These are phyloP conservation scores for Trogon surrucura DNA, from an alignment of 2,113 vertebrate genomes.

Conservation along the genomic window DNA sequence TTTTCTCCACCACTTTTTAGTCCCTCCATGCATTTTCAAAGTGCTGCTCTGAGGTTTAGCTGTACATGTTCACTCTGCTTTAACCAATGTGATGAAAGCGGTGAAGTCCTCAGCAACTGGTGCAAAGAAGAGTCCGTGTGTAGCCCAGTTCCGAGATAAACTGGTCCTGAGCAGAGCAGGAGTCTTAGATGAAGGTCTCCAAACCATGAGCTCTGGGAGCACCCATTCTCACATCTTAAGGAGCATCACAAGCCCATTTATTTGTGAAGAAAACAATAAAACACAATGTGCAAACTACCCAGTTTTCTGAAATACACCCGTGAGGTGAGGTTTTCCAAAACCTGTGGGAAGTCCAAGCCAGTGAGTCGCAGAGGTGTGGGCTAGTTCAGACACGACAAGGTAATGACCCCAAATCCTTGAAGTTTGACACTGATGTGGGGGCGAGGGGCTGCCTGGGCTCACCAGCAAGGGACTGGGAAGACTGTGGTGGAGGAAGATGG, in stretches of 20 bases:
- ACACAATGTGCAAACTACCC: neutral
- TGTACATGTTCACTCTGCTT: no score
- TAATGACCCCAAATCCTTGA: neutral
- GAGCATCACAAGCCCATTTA: neutral
- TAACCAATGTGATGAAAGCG: accelerated
- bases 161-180: neutral
- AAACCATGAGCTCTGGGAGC: neutral
- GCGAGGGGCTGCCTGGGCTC: neutral
- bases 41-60: neutral
- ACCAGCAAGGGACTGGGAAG: neutral
- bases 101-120: neutral
- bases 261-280: neutral
- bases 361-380: no score
- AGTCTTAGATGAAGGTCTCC: neutral
- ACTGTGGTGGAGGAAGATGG: no score
- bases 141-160: neutral
- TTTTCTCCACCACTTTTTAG: neutral
- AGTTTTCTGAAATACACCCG: neutral
- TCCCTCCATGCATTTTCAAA: neutral
- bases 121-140: accelerated
- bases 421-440: no score
- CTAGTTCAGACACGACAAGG: neutral
- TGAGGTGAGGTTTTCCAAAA: neutral
- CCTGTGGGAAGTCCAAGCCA: neutral
- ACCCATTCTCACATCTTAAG: neutral